These are phyloP conservation scores for Megalops cyprinoides DNA, from an alignment of 2,797 vertebrate species.

Conservation along the genomic window DNA sequence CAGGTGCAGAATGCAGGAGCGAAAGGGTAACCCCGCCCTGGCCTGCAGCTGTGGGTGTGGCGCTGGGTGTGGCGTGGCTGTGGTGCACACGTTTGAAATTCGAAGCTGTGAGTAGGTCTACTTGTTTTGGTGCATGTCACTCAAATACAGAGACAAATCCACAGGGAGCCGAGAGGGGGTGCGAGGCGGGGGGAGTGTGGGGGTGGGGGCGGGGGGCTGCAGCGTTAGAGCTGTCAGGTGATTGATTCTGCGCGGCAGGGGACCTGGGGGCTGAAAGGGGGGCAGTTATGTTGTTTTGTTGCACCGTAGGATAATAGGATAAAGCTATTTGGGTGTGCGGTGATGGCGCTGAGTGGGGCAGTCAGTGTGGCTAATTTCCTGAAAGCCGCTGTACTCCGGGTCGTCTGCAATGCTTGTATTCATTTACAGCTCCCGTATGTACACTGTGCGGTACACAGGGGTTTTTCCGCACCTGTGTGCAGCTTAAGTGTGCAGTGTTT, in stretches of 20 bases:
- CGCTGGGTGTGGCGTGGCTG: no score
- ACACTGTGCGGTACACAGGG: no score
- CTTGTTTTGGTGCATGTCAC: not conserved
- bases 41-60: no score
- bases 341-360: not conserved
- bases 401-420: not conserved
- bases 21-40: no score
- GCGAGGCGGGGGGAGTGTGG: no score
- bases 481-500: no score
- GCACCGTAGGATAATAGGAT: not conserved
- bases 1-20: no score
- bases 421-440: no score
- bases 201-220: no score
- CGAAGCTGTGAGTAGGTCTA: no score
- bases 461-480: no score
- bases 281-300: not conserved
- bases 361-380: not conserved
- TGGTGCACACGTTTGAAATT: no score
- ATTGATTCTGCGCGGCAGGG: not conserved
- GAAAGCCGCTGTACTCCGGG: not conserved
- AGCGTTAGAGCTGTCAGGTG: not conserved
- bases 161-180: not conserved
- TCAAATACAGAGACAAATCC: not conserved
- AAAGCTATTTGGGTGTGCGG: not conserved
- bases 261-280: not conserved